phyloP scores from a whole-genome alignment of 2,888 invertebrate species.

The Drosophila neotestacea region DNA sequence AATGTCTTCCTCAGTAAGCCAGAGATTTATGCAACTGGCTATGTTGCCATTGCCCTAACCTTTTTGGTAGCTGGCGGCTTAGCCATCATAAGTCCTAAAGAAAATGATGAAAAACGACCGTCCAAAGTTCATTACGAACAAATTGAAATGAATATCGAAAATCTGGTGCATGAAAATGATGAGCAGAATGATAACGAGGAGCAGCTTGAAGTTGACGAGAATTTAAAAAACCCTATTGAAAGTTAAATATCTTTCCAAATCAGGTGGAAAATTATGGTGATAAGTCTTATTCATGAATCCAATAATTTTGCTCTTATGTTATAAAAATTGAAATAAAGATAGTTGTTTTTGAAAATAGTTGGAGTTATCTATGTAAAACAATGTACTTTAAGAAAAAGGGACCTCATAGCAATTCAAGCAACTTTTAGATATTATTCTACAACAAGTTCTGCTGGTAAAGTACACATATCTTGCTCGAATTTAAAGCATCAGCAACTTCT shows the following conservation, averaged over 20 bases:
- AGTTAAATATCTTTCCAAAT: not conserved
- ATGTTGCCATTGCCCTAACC: constrained; percentile 45
- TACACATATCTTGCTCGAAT: constrained; percentile 7
- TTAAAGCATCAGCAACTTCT: constrained; percentile 56
- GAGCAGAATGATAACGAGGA: not conserved
- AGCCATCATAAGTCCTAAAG: not conserved
- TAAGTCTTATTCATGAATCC: not conserved
- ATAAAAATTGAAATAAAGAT: too few relatives aligned
- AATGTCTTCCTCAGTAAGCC: constrained; percentile 56
- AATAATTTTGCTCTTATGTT: not conserved
- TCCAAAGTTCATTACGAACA: not conserved
- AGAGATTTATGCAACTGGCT: constrained; percentile 61
- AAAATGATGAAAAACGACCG: not conserved
- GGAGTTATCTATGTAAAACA: too few relatives aligned
- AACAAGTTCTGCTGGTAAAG: too few relatives aligned
- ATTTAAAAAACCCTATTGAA: not conserved
- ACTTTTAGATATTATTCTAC: not conserved
- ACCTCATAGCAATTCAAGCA: not conserved
- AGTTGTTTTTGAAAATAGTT: not conserved
- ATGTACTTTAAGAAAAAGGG: not conserved
- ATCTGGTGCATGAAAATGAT: not conserved
- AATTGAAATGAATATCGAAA: not conserved
- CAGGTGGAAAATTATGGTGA: constrained; percentile 6
- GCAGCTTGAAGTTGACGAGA: not conserved
- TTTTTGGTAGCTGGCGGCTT: constrained; percentile 40